A percentile compares a stretch with the other conserved stretches of the same genome.
phyloP scores from a whole-genome alignment of 1,140 invertebrate species.

The Hycleus phaleratus region DNA sequence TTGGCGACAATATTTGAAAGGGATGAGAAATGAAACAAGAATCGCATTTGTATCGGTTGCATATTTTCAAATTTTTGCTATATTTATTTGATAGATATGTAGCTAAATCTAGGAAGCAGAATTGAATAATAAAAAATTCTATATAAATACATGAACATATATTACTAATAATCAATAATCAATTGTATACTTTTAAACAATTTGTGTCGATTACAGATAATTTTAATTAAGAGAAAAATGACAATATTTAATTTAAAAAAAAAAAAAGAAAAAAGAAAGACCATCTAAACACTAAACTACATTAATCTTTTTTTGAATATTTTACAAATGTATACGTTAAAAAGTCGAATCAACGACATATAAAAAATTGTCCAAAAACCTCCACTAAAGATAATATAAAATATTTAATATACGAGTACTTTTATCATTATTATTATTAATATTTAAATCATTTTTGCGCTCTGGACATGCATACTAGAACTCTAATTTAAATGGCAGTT shows the following conservation, averaged over 20 bases:
- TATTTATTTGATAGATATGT: constrained; percentile 16
- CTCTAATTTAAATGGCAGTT: constrained; percentile 30
- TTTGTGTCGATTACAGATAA: background rate
- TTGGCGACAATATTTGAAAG: too few relatives aligned
- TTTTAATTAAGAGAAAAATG: background rate
- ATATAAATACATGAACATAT: constrained; percentile 18
- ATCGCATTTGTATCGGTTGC: too few relatives aligned
- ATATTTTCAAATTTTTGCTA: background rate
- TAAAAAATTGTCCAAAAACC: constrained; percentile 32
- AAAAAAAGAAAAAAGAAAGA: constrained; percentile 5
- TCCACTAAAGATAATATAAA: constrained; percentile 32
- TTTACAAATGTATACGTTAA: constrained; percentile 38
- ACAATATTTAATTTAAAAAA: constrained; percentile 4
- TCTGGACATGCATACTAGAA: constrained; percentile 22
- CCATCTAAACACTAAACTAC: constrained; percentile 24
- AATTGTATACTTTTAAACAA: constrained; percentile 17
- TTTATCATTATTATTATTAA: constrained; percentile 21
- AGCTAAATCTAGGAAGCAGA: constrained; percentile 18
- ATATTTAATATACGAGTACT: constrained; percentile 32
- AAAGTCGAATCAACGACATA: constrained; percentile 32
- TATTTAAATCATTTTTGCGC: constrained; percentile 23
- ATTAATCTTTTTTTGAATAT: constrained; percentile 24
- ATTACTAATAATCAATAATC: background rate
- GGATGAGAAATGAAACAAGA: too few relatives aligned
- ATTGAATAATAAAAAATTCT: constrained; percentile 7